Evolutionary conservation across 1,140 invertebrate genomes (phyloP), one percentile per base, ranked within the genome.

Genomic region (Lasaia peninsularis): DNA sequence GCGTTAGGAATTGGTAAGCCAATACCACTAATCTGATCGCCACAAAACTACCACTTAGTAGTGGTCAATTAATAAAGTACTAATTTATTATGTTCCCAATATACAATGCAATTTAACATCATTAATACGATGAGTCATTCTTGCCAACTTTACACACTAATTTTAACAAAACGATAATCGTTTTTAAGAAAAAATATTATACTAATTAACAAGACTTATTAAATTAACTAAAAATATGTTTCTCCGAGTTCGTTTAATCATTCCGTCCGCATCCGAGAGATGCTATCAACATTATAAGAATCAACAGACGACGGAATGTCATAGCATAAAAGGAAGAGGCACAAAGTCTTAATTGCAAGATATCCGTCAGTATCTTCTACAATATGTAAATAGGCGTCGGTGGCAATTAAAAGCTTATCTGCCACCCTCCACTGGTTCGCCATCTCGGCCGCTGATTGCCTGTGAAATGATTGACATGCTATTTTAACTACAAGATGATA

Each of bases 371-470:
- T 85, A 86, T 85, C 78, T 80, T 56, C 77, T 71, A 75, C 78
- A 81, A 73, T 86, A 88, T 86, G 85, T 85, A 88, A 88, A 88
- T 86, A 85, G 75, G 75, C 78, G 78, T 82, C 73, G 69, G 69
- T 74, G 70, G 85, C 83, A 88, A 88, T 88, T 88, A 88, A 88
- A 80, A 88, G 75, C 74, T 86, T 86, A 86, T 88, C 85, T 77
- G 67, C 62, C 71, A 71, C 69, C 69, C 73, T 73, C 74, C 73
- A 78, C 62, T 56, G 63, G 52, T 52, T 57, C 72, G 74, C 77
- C 75, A 78, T 80, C 77, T 67, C 58, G 56, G 59, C 64, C 64
- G 75, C 69, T 78, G 85, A 85, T 86, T 80, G 75, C 82, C 79
- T 61, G 76, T 74, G 76, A 86, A 82, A 86, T 86, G 85, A 88